phyloP scores from a whole-genome alignment of 2,888 invertebrate genomes.

The Synanthedon tipuliformis region DNA sequence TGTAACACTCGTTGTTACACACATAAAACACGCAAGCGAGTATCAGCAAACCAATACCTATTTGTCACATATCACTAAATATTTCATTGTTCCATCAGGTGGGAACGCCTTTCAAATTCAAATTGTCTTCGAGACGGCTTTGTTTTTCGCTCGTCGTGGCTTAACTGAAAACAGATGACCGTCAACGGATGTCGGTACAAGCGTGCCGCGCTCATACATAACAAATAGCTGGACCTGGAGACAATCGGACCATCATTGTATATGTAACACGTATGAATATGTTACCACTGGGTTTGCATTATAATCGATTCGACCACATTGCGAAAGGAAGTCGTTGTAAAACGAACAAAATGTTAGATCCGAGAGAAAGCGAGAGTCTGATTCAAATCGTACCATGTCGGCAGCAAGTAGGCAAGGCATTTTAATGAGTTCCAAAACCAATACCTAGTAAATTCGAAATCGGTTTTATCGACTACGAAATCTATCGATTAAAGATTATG shows the following conservation, averaged over 20 bases:
- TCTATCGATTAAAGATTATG: neutral
- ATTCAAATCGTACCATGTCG: neutral
- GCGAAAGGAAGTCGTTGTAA: neutral
- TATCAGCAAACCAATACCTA: constrained; percentile 5
- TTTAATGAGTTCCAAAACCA: neutral
- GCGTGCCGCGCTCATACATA: constrained; percentile 45
- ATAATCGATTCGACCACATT: constrained; percentile 12
- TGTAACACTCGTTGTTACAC: neutral
- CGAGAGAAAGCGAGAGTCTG: neutral
- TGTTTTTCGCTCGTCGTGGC: constrained; percentile 39
- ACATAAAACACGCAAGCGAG: neutral
- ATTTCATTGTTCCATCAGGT: constrained; percentile 26
- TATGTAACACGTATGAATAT: constrained; percentile 36
- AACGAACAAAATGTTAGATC: neutral
- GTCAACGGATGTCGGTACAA: constrained; percentile 50
- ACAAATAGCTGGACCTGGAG: constrained; percentile 41
- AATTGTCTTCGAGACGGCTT: constrained; percentile 34
- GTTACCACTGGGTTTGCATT: constrained; percentile 19
- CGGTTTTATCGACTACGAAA: neutral
- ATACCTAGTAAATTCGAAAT: neutral
- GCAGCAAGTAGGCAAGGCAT: neutral
- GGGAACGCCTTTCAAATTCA: constrained; percentile 33
- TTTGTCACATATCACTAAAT: constrained; percentile 20
- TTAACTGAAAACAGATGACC: constrained; percentile 55
- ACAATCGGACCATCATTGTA: constrained; percentile 40